Conservation (phyloP, 2,797 vertebrate species). For the Sternarchorhynchus goeldii region DNA sequence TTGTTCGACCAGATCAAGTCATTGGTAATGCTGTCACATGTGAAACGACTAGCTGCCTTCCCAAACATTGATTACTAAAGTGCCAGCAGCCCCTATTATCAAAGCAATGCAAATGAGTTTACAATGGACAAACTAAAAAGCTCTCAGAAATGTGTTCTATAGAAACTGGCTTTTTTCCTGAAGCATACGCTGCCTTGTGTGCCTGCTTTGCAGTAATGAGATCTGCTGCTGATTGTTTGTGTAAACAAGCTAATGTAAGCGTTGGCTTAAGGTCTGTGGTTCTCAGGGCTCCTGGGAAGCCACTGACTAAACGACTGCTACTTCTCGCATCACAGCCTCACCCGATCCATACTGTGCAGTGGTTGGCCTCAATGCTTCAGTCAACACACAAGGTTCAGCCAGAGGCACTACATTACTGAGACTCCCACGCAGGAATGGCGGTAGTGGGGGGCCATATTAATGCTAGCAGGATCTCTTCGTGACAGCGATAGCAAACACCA, state of each 20-base stretch:
- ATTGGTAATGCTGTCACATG: not conserved
- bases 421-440: not conserved
- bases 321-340: conserved; percentile 1
- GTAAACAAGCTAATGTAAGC: conserved; percentile 37
- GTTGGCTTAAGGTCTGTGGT: conserved; percentile 35
- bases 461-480: not conserved
- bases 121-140: not conserved
- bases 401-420: not conserved
- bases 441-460: not conserved
- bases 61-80: not conserved
- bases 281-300: conserved; percentile 55
- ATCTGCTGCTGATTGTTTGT: conserved; percentile 1
- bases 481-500: not conserved
- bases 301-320: conserved; percentile 60
- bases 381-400: not conserved
- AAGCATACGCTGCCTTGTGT: not conserved
- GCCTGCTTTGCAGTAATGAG: not conserved
- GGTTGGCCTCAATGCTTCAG: not conserved
- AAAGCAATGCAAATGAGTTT: conserved; percentile 21
- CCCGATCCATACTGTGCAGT: conserved; percentile 13
- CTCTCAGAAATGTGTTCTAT: conserved; percentile 16
- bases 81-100: conserved; percentile 9
- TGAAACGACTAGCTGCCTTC: conserved; percentile 6
- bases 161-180: conserved; percentile 6
- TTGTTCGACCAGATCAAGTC: too few relatives aligned